These are phyloP conservation scores for Anhinga anhinga DNA, from an alignment of 2,113 vertebrate genomes.

Conservation along the genomic window DNA sequence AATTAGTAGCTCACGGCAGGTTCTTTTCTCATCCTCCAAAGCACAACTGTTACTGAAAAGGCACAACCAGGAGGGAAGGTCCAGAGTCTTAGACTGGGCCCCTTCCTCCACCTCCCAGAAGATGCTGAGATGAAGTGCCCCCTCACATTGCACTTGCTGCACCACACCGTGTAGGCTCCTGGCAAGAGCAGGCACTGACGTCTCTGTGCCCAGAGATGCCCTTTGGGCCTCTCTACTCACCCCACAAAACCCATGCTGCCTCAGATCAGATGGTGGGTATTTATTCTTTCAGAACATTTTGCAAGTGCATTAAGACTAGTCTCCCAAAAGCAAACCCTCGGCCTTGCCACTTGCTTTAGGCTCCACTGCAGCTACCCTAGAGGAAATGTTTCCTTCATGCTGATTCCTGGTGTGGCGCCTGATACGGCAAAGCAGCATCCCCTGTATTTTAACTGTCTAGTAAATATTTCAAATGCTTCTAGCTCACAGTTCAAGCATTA, in stretches of 20 bases:
- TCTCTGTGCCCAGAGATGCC: not conserved
- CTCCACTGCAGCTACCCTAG: not conserved
- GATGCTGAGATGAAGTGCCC: not conserved
- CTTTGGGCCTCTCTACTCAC: not conserved
- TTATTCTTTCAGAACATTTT: not conserved
- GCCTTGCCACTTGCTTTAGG: not conserved
- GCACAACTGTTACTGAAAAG: not conserved
- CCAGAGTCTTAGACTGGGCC: not conserved
- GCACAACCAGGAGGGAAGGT: not conserved
- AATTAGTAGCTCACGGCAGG: not conserved
- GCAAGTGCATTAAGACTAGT: not conserved
- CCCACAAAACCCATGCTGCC: not conserved
- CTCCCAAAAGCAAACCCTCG: not conserved
- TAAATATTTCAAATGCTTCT: conserved; percentile 16
- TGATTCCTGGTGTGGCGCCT: not conserved
- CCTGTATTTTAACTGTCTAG: not conserved
- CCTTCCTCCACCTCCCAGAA: not conserved
- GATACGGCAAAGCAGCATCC: not conserved
- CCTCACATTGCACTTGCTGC: not conserved
- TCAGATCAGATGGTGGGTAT: not conserved
- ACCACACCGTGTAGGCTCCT: rapidly evolving
- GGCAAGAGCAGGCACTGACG: not conserved
- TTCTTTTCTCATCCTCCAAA: not conserved
- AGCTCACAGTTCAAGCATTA: not conserved
- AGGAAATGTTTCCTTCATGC: not conserved